A percentile compares a stretch with the other conserved stretches of the same genome.
These are phyloP conservation scores for Mormyrus iriodes DNA, from an alignment of 2,113 vertebrate species.

Conservation along the genomic window DNA sequence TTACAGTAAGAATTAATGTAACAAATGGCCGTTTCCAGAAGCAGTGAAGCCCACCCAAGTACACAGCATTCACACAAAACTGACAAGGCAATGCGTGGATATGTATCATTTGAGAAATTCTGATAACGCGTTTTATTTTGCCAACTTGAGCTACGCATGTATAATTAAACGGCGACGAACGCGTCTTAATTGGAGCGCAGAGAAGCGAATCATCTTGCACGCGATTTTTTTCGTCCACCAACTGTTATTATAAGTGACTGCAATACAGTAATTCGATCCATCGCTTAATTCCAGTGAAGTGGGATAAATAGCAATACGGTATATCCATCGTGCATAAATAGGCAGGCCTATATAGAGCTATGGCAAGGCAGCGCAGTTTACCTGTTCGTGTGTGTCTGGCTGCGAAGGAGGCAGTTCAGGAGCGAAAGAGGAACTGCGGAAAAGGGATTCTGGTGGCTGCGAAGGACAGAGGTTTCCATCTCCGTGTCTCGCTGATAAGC, in stretches of 20 bases:
- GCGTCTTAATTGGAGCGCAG: neutral
- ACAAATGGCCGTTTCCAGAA: neutral
- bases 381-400: constrained; percentile 36
- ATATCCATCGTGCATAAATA: neutral
- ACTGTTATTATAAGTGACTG: neutral
- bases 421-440: constrained; percentile 14
- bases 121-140: neutral
- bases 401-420: constrained; percentile 3
- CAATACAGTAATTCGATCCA: neutral
- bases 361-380: constrained; percentile 16
- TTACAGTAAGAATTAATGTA: neutral
- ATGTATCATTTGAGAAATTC: neutral
- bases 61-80: neutral
- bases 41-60: neutral
- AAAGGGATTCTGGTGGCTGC: constrained; percentile 28
- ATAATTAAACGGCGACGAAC: neutral
- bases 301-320: neutral
- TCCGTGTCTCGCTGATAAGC: constrained; percentile 1
- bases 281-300: neutral
- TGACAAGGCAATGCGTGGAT: neutral
- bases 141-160: neutral
- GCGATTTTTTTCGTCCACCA: neutral
- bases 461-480: constrained; percentile 46
- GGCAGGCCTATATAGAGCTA: neutral
- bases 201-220: neutral